A percentile compares a stretch with the other conserved stretches of the same genome.
Conservation (phyloP, 2,797 vertebrate species). For the Microctenopoma steveboyesi region DNA sequence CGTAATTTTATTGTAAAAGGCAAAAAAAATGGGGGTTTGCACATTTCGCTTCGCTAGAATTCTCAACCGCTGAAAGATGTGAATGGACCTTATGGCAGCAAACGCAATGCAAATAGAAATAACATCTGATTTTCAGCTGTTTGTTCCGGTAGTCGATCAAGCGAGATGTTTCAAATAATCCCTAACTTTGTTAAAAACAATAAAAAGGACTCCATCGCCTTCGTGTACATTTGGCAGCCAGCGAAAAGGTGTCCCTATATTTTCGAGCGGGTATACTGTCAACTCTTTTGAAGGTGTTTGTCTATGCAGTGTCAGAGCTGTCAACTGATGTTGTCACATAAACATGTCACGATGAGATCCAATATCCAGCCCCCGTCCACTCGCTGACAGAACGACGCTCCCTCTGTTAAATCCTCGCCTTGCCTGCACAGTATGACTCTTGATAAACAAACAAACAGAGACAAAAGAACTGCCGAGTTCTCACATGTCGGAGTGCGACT, state of each 20-base stretch:
- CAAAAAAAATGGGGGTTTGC: too few species aligned
- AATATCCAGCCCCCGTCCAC: conserved; percentile 78
- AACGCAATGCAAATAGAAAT: not conserved
- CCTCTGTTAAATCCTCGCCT: conserved; percentile 67
- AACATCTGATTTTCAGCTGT: not conserved
- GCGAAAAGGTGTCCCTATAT: conserved; percentile 63
- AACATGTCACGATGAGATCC: conserved; percentile 79
- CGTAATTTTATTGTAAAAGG: too few species aligned
- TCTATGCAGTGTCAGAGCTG: conserved; percentile 75
- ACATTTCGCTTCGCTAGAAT: too few species aligned
- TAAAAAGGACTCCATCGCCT: conserved; percentile 55
- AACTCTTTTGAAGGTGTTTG: conserved; percentile 79
- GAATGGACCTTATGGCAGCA: not conserved
- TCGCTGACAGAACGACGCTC: conserved; percentile 71
- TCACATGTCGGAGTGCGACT: conserved; percentile 60
- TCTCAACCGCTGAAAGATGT: too few species aligned
- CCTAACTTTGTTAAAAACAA: conserved; percentile 12
- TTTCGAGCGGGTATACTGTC: conserved; percentile 49
- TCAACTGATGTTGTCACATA: conserved; percentile 81
- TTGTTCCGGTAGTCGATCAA: conserved; percentile 17
- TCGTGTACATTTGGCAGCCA: conserved; percentile 55
- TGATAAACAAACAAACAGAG: conserved; percentile 73
- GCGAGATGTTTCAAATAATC: conserved; percentile 40
- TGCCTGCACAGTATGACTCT: conserved; percentile 64
- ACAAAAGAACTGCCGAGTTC: conserved; percentile 70